Conservation (phyloP, 2,113 vertebrate genomes). For the Oxygymnocypris stewartii region DNA sequence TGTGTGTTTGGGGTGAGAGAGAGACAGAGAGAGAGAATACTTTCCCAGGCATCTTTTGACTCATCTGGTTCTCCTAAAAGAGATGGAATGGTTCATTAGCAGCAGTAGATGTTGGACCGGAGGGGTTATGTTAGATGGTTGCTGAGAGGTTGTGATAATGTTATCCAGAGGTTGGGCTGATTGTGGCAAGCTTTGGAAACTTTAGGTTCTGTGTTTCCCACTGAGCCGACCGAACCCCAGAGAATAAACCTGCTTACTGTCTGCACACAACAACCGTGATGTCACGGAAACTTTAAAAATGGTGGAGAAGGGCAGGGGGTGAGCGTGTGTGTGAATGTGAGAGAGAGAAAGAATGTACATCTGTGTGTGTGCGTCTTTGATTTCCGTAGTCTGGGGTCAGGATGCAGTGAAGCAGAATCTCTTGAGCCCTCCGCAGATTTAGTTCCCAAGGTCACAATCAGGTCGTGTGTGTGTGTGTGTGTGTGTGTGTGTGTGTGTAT, state of each 20-base stretch:
- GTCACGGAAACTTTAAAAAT: constrained; percentile 73
- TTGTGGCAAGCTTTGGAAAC: constrained; percentile 24
- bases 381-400: constrained; percentile 44
- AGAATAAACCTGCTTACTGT: constrained; percentile 72
- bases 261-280: constrained; percentile 64
- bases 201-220: constrained; percentile 55
- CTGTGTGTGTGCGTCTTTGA: constrained; percentile 26
- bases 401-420: constrained; percentile 38
- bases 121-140: neutral
- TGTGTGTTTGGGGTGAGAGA: neutral
- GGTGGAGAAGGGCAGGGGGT: constrained; percentile 30
- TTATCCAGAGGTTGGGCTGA: neutral
- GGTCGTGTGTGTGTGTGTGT: constrained; percentile 3
- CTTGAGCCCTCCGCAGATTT: neutral
- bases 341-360: constrained; percentile 1
- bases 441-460: constrained; percentile 40
- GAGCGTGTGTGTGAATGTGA: constrained; percentile 4
- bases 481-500: neutral
- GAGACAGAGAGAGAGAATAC: constrained; percentile 9
- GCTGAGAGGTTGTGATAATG: constrained; percentile 32
- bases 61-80: constrained; percentile 23
- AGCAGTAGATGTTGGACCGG: constrained; percentile 19
- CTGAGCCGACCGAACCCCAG: constrained; percentile 57
- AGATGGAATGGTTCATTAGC: constrained; percentile 27
- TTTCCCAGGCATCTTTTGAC: constrained; percentile 31